Base-by-base conservation (phyloP, 2,888 invertebrate species). In the Lochmaea crataegi region DNA sequence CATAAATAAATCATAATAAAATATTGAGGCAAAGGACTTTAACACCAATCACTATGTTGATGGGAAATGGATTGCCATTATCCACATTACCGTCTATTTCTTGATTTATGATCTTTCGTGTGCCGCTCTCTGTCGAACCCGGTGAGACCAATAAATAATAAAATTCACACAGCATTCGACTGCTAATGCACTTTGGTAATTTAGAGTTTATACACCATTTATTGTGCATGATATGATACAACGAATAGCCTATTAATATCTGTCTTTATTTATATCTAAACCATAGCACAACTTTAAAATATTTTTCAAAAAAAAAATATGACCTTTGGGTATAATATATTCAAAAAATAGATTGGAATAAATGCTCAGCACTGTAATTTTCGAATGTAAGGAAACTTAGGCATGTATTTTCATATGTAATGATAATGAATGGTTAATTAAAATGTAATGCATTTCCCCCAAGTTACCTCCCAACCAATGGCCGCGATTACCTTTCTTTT, bases 51-150 rank as follows among this genome's bases (percentile, higher is more conserved):
- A 61, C 60, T 11, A 68, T 68, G 68, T 68, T 68, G 68, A 68
- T 68, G 60, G 68, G 51, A 68, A 68, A 73, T 70, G 67, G 73
- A 73, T 73, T 73, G 70, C 73, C 58, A 64, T 70, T 73, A 73
- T 66, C 61, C 56, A 66, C 64, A 73, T 70, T 73, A 73, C 53
- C 53, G 70, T 70, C 69, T 53, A 69, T 73, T 66, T 70, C 26
- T 60, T 61, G 60, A 69, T 73, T 69, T 70, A 70, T 38, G 56
- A 42, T 60, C 73, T 61, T 69, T 56, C 67, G 56, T 26, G 18
- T 53, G 22, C 22, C 57, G 57, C 12, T 57, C 26, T 22, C 18
- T n/a, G 14, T 57, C 12, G 32, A 58, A 32, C 58, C 58, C 58
- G 32, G 11, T 26, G 32, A 32, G 58, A 58, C 58, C 58, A 45